phyloP scores from a whole-genome alignment of 1,140 invertebrate species.

The Piezodorus guildinii region DNA sequence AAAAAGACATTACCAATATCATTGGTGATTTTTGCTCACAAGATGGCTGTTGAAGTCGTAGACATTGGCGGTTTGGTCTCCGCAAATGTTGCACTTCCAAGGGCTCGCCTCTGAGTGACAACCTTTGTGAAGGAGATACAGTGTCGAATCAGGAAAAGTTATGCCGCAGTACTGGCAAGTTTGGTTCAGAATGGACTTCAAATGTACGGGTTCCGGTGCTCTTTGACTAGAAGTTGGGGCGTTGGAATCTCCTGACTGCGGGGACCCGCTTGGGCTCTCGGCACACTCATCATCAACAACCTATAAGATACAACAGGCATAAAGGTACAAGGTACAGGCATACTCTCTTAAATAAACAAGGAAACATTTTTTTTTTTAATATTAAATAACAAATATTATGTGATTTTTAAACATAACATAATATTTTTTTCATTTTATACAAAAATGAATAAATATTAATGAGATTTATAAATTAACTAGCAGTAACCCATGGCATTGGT shows the following conservation, averaged over 20 bases:
- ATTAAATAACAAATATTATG: too few species aligned
- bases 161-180: conserved; percentile 71
- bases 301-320: neutral
- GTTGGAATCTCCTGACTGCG: conserved; percentile 62
- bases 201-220: conserved; percentile 31
- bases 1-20: neutral
- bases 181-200: conserved; percentile 62
- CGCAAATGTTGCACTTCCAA: conserved; percentile 96
- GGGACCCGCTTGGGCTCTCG: conserved; percentile 48
- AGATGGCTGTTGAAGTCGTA: conserved; percentile 96
- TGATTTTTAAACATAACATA: too few species aligned
- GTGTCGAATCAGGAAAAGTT: conserved; percentile 84
- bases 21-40: conserved; percentile 79
- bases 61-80: conserved; percentile 80
- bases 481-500: too few species aligned
- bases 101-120: conserved; percentile 93
- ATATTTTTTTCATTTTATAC: too few species aligned
- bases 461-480: too few species aligned
- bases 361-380: too few species aligned
- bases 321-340: too few species aligned
- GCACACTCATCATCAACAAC: conserved; percentile 24
- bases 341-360: too few species aligned
- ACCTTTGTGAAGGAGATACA: conserved; percentile 94
- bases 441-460: too few species aligned
- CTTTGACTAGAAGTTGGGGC: conserved; percentile 52